Evolutionary conservation across 2,797 vertebrate species (phyloP).

Genomic region (Valencia hispanica): DNA sequence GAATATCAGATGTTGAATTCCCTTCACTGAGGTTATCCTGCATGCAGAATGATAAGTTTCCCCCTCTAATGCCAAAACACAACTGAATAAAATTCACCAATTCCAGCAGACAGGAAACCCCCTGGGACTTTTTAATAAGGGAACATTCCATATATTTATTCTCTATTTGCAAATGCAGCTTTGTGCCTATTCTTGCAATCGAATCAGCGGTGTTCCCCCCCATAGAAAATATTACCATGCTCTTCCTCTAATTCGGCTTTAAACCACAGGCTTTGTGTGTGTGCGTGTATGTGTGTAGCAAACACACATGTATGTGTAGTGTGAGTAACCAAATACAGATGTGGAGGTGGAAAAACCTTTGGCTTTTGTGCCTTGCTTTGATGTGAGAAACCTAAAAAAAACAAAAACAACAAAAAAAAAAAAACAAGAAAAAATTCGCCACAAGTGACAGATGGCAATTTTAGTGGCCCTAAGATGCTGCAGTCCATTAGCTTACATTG

Average conservation of each 20-base stretch:
- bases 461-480: slow-evolving; percentile 99
- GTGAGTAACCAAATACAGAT: slow-evolving; percentile 51
- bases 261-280: slow-evolving; percentile 77
- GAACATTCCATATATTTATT: slow-evolving; percentile 64
- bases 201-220: slow-evolving; percentile 51
- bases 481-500: slow-evolving; percentile 97
- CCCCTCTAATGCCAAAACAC: slow-evolving; percentile 6
- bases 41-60: slow-evolving; percentile 18
- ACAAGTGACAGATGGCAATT: slow-evolving; percentile 97
- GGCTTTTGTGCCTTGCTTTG: slow-evolving; percentile 98
- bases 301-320: slow-evolving; percentile 43
- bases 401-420: slow-evolving; percentile 71
- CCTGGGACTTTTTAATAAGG: slow-evolving; percentile 52
- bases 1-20: slow-evolving; percentile 63
- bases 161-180: slow-evolving; percentile 69
- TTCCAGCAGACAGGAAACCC: slow-evolving; percentile 38
- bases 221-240: slow-evolving; percentile 71
- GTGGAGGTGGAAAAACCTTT: slow-evolving; percentile 87
- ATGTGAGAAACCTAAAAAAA: slow-evolving; percentile 77
- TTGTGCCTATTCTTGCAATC: slow-evolving; percentile 67
- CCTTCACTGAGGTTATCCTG: slow-evolving; percentile 34
- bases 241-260: slow-evolving; percentile 81
- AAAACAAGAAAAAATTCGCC: slow-evolving; percentile 87
- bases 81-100: slow-evolving; percentile 32
- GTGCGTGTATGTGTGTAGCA: slow-evolving; percentile 43